Evolutionary conservation across 2,888 invertebrate species (phyloP).

Genomic region (Agrotis exclamationis): DNA sequence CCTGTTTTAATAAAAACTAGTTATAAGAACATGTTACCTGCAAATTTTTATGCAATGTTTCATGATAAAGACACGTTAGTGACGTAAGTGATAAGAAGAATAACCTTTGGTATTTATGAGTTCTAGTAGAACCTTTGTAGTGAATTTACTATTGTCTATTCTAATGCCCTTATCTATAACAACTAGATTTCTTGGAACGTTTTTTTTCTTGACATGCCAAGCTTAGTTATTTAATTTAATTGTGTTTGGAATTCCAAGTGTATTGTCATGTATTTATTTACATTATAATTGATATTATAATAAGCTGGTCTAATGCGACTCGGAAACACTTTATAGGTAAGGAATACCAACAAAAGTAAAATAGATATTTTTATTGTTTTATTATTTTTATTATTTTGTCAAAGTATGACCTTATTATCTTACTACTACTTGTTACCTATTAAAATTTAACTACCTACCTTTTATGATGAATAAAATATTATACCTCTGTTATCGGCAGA

Average conservation of each 20-base stretch:
- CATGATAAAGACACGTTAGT: background rate
- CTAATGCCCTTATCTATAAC: background rate
- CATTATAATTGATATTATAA: background rate
- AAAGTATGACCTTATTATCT: background rate
- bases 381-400: background rate
- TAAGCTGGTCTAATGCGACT: background rate
- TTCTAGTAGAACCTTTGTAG: background rate
- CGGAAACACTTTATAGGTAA: background rate
- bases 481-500: background rate
- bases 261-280: conserved; percentile 18
- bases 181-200: background rate
- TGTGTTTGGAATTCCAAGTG: conserved; percentile 2
- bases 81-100: no score
- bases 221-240: conserved; percentile 18
- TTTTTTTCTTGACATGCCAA: background rate
- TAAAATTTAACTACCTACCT: background rate
- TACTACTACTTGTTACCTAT: no score
- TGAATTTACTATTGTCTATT: background rate
- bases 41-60: background rate
- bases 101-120: background rate
- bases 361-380: background rate
- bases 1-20: background rate
- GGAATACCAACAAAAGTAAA: background rate
- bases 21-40: background rate
- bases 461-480: background rate